A percentile compares a stretch with the other conserved stretches of the same genome.
phyloP scores from a whole-genome alignment of 2,888 invertebrate species.

The Apotomis capreana region DNA sequence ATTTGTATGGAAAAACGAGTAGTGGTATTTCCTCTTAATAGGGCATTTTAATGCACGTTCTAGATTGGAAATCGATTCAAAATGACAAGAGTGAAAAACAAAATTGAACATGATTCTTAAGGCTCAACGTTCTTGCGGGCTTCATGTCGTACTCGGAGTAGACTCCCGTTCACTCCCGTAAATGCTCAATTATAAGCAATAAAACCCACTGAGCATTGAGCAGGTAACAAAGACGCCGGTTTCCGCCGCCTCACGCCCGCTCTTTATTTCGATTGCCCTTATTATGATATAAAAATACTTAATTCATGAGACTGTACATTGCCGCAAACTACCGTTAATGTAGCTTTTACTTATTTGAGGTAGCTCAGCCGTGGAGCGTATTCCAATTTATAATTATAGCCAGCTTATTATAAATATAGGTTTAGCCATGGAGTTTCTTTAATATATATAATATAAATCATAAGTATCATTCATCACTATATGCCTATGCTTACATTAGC shows the following conservation, averaged over 20 bases:
- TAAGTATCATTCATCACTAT: no score
- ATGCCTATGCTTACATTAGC: no score
- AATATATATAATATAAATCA: no score
- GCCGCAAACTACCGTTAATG: conserved; percentile 58
- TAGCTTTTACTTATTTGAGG: conserved; percentile 57
- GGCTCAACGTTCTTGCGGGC: background rate
- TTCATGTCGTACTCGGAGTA: background rate
- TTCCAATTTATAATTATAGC: conserved; percentile 43
- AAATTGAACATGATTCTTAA: background rate
- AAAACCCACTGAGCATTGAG: conserved; percentile 54
- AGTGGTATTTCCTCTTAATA: no score
- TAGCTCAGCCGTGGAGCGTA: conserved; percentile 46
- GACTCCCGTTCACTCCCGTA: conserved; percentile 38
- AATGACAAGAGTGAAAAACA: background rate
- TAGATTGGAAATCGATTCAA: background rate
- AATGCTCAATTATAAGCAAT: conserved; percentile 60
- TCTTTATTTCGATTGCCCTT: conserved; percentile 60
- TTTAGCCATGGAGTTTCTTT: no score
- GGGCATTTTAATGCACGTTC: no score
- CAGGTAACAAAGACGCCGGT: conserved; percentile 49
- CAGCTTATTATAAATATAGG: background rate
- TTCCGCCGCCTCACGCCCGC: conserved; percentile 52
- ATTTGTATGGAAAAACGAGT: no score
- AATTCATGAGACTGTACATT: conserved; percentile 60
- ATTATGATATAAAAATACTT: conserved; percentile 68